These are phyloP conservation scores for Anagrus nilaparvatae DNA, from an alignment of 1,140 invertebrate genomes.

Conservation along the genomic window DNA sequence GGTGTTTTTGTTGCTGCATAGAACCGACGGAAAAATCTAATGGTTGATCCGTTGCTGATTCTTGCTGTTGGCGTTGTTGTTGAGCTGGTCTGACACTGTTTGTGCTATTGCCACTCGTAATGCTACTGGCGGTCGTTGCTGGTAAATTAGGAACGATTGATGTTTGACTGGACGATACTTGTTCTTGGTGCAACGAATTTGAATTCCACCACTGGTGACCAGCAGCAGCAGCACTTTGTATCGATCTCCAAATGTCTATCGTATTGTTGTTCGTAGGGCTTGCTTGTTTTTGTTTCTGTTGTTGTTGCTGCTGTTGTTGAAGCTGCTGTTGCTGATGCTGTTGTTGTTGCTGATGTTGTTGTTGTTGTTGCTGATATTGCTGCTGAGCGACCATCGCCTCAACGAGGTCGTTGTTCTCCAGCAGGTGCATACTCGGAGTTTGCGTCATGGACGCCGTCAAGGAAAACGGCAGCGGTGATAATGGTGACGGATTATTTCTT, in stretches of 20 bases:
- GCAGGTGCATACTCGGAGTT: conserved; percentile 40
- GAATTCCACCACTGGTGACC: conserved; percentile 39
- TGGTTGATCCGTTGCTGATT: conserved; percentile 31
- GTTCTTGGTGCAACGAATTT: too few species aligned
- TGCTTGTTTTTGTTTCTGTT: conserved; percentile 36
- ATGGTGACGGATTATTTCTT: conserved; percentile 27
- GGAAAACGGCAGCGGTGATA: conserved; percentile 25
- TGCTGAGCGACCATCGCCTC: conserved; percentile 31
- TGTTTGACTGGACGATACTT: background rate
- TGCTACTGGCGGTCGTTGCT: background rate
- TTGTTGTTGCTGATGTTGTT: conserved; percentile 22
- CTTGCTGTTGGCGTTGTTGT: conserved; percentile 17
- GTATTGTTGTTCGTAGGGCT: conserved; percentile 42
- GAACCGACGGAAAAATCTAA: conserved; percentile 40
- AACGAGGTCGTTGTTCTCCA: conserved; percentile 35
- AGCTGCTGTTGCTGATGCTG: conserved; percentile 21
- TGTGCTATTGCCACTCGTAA: conserved; percentile 1
- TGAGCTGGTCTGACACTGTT: conserved; percentile 24
- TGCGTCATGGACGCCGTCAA: conserved; percentile 38
- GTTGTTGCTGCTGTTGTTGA: conserved; percentile 21
- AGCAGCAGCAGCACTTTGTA: conserved; percentile 25
- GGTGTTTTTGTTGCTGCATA: conserved; percentile 33
- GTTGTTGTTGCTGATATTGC: conserved; percentile 19
- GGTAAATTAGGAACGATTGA: background rate
- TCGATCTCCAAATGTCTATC: conserved; percentile 38